phyloP scores from a whole-genome alignment of 2,797 vertebrate genomes.

The Coregonus suidteri region DNA sequence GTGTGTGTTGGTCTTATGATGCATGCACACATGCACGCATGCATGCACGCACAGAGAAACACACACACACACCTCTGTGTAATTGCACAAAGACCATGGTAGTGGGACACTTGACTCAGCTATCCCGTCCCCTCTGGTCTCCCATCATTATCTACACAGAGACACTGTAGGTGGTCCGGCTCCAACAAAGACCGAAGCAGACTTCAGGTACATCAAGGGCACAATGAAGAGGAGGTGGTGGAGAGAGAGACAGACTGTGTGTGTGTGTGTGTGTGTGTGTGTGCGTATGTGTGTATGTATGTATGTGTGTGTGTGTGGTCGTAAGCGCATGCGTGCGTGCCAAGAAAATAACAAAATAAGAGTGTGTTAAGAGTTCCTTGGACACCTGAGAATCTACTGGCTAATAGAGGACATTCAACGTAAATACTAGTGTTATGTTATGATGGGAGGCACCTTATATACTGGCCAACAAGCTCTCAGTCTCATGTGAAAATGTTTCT shows the following conservation, averaged over 20 bases:
- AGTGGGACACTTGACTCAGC: slow-evolving; percentile 55
- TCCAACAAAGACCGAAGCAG: slow-evolving; percentile 40
- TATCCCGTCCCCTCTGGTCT: slow-evolving; percentile 25
- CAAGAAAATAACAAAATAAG: not conserved
- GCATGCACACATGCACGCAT: slow-evolving; percentile 14
- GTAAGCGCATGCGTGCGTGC: too few species aligned
- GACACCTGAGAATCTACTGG: not conserved
- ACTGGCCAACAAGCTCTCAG: too few species aligned
- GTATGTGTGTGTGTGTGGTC: slow-evolving; percentile 7
- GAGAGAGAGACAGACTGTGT: slow-evolving; percentile 13
- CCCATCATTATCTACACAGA: slow-evolving; percentile 51
- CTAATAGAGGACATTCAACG: not conserved
- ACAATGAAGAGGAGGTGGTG: slow-evolving; percentile 17
- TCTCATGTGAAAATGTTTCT: too few species aligned
- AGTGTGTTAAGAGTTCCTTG: not conserved
- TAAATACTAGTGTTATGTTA: not conserved
- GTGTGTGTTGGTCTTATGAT: slow-evolving; percentile 46
- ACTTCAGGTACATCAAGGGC: slow-evolving; percentile 41
- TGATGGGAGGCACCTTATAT: not conserved
- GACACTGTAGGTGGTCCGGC: slow-evolving; percentile 44
- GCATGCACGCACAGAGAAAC: not conserved
- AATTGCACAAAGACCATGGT: slow-evolving; percentile 33
- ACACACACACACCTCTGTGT: slow-evolving; percentile 12
- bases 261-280: slow-evolving; percentile 13
- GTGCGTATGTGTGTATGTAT: slow-evolving; percentile 15